Percentiles rank a stretch among this genome's conserved stretches.
Evolutionary conservation across 2,113 vertebrate species (phyloP).

Genomic region (Chaetops frenatus): DNA sequence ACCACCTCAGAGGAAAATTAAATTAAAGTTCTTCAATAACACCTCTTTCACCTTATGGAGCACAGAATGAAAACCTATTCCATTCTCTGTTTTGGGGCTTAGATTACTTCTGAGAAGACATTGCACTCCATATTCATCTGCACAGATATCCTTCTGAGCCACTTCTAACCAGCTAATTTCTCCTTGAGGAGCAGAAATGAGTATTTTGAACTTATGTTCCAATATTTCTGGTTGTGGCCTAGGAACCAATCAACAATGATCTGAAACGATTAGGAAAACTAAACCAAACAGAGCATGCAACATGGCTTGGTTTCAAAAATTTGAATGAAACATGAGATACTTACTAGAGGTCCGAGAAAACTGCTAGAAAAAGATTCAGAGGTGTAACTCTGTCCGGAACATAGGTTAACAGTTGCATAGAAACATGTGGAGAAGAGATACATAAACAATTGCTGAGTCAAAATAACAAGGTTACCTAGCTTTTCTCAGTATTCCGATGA

Average conservation of each 20-base stretch:
- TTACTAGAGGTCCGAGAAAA: constrained; percentile 8
- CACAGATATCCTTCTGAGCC: not conserved
- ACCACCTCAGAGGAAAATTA: not conserved
- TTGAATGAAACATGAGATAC: not conserved
- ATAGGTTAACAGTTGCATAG: not conserved
- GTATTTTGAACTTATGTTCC: not conserved
- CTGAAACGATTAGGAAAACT: not conserved
- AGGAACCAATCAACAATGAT: not conserved
- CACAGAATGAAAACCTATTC: not conserved
- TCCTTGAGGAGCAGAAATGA: not conserved
- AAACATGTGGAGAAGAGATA: not conserved
- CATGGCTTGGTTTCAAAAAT: not conserved
- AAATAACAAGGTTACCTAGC: not conserved
- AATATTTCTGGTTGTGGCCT: not conserved
- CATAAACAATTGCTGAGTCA: not conserved
- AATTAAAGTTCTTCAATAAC: not conserved
- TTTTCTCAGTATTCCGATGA: not conserved
- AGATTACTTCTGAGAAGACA: not conserved
- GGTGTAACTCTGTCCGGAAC: not conserved
- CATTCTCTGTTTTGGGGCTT: not conserved
- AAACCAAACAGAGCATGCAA: not conserved
- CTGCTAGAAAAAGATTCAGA: not conserved
- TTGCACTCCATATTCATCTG: not conserved
- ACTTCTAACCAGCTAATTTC: not conserved
- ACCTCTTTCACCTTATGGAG: not conserved